Evolutionary conservation across 2,888 invertebrate genomes (phyloP).

Genomic region (Drosophila suboccidentalis): DNA sequence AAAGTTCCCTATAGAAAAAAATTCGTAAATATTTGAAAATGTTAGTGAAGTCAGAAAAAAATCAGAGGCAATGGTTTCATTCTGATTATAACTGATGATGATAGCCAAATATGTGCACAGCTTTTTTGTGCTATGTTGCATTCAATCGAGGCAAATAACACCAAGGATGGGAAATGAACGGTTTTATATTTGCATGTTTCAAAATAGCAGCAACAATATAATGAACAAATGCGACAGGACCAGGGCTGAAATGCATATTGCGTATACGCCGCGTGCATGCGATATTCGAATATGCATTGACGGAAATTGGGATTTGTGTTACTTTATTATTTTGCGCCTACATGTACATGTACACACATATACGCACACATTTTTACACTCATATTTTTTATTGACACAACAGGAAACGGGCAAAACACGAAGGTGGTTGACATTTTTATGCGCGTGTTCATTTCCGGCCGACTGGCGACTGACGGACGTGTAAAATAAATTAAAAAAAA

Average conservation of each 20-base stretch:
- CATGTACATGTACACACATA: conserved; percentile 22
- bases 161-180: conserved; percentile 25
- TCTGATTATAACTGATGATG: background rate
- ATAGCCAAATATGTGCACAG: conserved; percentile 14
- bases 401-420: conserved; percentile 42
- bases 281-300: conserved; percentile 57
- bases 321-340: conserved; percentile 70
- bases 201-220: conserved; percentile 22
- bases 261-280: conserved; percentile 57
- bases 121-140: conserved; percentile 3
- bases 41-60: background rate
- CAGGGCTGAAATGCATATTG: conserved; percentile 41
- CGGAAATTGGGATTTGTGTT: conserved; percentile 76
- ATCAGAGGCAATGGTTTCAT: conserved; percentile 1
- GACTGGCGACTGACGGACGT: conserved; percentile 22
- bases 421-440: conserved; percentile 58
- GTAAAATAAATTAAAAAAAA: conserved; percentile 72
- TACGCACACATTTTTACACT: conserved; percentile 6
- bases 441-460: conserved; percentile 53
- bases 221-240: conserved; percentile 12
- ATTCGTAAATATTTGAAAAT: background rate
- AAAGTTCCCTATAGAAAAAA: background rate
- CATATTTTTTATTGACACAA: conserved; percentile 54
- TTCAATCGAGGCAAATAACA: conserved; percentile 21
- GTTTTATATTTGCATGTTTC: conserved; percentile 41